Conservation (phyloP, 2,888 invertebrate species). For the Chrysolina americana region DNA sequence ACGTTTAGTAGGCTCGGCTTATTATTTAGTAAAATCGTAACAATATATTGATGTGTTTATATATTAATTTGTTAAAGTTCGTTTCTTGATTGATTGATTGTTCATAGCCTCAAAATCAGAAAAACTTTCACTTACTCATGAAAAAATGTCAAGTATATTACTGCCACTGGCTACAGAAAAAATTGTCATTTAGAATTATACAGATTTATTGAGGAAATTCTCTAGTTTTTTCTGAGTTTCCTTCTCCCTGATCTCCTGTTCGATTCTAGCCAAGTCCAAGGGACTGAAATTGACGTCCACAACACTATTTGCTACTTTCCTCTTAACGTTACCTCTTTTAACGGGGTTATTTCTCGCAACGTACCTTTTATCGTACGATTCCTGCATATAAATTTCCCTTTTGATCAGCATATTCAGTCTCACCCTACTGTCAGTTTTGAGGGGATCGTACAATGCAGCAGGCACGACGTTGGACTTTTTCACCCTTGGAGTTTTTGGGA, state of each 20-base stretch:
- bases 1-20: too few species aligned
- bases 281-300: conserved; percentile 1
- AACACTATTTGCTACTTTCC: background rate
- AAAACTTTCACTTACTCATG: too few species aligned
- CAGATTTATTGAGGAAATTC: background rate
- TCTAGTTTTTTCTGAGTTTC: conserved; percentile 26
- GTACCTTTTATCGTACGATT: conserved; percentile 23
- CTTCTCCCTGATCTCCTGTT: conserved; percentile 16
- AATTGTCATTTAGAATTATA: background rate
- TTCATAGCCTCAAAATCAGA: too few species aligned
- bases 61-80: too few species aligned
- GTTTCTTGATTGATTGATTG: too few species aligned
- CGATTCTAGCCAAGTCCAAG: conserved; percentile 17
- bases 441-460: background rate
- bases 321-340: background rate
- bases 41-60: too few species aligned
- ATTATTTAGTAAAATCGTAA: too few species aligned
- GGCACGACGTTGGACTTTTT: conserved; percentile 19
- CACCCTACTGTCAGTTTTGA: conserved; percentile 23
- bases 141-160: background rate
- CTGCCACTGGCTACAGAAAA: background rate
- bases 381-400: conserved; percentile 15
- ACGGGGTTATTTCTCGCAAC: background rate
- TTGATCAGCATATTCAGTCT: conserved; percentile 25
- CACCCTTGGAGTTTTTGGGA: conserved; percentile 21